Base-by-base conservation (phyloP, 2,888 invertebrate species). In the Habrosyne pyritoides region DNA sequence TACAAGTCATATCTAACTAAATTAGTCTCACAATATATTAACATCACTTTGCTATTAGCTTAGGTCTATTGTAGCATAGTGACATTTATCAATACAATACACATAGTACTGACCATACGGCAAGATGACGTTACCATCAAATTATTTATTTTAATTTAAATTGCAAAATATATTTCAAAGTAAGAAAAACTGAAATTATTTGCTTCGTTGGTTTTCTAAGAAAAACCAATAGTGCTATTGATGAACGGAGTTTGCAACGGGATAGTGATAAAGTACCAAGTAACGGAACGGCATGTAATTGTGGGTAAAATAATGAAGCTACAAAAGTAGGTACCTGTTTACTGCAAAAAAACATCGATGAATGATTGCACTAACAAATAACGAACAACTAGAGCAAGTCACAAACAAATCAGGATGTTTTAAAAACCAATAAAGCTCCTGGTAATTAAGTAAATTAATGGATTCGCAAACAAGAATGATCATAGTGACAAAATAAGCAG, bases 151-250 rank as follows among this genome's bases (percentile, higher is more conserved):
- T 42, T 42, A 42, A 42, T 42, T 42, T 42, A 42, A 42, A 42
- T 18, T 42, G 14, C 36, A 36, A 36, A 36, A 14, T 33, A 33
- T n/a, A 33, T 33, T n/a, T 33, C 33, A 33, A n/a, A 33, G 33
- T 10, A 12, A 14, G 26, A 50, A 46, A 26, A 50, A 7, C 33
- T 12, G 21, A 14, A 21, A 54, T 54, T 28, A 28, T 54, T 46
- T 48, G 54, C 54, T 54, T 21, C 54, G 28, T 14, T 54, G 54
- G 30, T 30, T 53, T 42, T 21, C 24, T n/a, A 7, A 22, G 22
- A 47, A 47, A 22, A n/a, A 24, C 47, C 47, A 24, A 48, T 48
- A 24, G n/a, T 5, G n/a, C 21, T 48, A 26, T 30, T 33, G 14
- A 18, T 26, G 7, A 42, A 28, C 47, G 14, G 28, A 48, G 24